Evolutionary conservation across 2,888 invertebrate genomes (phyloP).

Genomic region (Yponomeuta cagnagella): DNA sequence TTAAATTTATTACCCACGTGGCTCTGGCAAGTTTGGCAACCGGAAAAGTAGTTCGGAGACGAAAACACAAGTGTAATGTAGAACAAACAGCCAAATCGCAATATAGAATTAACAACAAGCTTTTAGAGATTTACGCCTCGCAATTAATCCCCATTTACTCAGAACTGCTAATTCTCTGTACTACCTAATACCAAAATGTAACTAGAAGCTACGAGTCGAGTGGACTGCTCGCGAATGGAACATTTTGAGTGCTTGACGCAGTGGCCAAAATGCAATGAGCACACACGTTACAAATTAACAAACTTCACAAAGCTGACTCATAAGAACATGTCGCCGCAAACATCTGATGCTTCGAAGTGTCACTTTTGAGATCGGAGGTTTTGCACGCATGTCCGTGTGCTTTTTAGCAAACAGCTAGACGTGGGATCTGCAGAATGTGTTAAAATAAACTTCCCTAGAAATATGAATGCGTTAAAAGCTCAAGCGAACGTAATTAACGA

Average conservation of each 20-base stretch:
- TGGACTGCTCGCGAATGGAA: background rate
- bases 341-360: background rate
- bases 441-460: slow-evolving; percentile 9
- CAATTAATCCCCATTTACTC: slow-evolving; percentile 4
- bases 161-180: slow-evolving; percentile 2
- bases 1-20: too few relatives aligned
- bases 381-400: background rate
- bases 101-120: background rate
- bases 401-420: slow-evolving; percentile 3
- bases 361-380: background rate
- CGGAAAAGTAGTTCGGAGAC: too few relatives aligned
- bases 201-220: background rate
- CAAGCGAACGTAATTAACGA: background rate
- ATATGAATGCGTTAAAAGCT: slow-evolving; percentile 9
- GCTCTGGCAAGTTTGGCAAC: too few relatives aligned
- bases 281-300: background rate
- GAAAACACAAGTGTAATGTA: too few relatives aligned
- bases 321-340: background rate
- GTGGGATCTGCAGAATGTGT: background rate
- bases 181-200: background rate
- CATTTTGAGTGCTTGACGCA: background rate
- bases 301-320: background rate
- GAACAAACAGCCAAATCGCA: background rate
- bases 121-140: background rate
- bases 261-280: background rate